Conservation (phyloP, 2,888 invertebrate genomes). For the Lasioglossum morio region DNA sequence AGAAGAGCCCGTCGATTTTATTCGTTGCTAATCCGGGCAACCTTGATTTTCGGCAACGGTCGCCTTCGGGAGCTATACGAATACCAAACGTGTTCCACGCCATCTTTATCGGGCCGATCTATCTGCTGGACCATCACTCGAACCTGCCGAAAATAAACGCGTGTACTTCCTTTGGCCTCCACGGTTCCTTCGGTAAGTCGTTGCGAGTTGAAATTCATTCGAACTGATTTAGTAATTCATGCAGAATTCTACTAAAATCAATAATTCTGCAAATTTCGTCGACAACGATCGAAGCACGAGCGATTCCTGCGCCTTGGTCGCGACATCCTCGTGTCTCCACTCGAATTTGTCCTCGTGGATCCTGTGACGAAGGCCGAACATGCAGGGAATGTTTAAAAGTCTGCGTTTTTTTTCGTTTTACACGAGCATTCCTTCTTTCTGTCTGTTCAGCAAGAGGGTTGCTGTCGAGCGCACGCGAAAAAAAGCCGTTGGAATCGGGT, state of each 20-base stretch:
- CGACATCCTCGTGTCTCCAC: background rate
- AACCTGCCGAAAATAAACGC: conserved; percentile 51
- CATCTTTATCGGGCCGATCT: conserved; percentile 59
- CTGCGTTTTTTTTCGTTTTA: background rate
- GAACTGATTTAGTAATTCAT: background rate
- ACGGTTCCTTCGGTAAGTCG: background rate
- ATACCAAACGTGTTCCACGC: conserved; percentile 57
- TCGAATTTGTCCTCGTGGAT: background rate
- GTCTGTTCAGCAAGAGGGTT: background rate
- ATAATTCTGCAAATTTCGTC: no score
- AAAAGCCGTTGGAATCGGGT: background rate
- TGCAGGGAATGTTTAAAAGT: background rate
- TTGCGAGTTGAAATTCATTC: background rate
- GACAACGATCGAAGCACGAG: no score
- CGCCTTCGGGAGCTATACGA: conserved; percentile 62
- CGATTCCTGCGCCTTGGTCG: background rate
- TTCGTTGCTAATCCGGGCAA: conserved; percentile 69
- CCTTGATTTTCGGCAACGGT: conserved; percentile 73
- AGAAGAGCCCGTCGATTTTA: conserved; percentile 55
- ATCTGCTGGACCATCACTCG: conserved; percentile 47
- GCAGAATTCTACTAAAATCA: background rate
- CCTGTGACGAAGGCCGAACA: background rate
- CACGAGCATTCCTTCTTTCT: background rate
- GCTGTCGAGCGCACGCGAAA: background rate
- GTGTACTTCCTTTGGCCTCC: background rate